Base-by-base conservation (phyloP, 2,888 invertebrate genomes). In the Endomychus coccineus region DNA sequence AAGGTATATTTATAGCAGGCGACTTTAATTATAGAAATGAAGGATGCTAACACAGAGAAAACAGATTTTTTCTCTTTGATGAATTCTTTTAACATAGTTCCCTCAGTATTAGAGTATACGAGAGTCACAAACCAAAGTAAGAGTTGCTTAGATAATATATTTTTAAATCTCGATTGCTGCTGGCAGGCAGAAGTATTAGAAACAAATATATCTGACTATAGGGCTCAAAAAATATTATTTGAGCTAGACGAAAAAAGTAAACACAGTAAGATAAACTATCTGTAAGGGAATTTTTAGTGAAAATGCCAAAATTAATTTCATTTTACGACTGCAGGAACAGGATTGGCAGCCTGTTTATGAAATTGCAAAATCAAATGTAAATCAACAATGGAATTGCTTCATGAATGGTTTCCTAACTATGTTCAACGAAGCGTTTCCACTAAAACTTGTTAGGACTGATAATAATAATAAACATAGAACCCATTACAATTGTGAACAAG, bases 81-180 rank as follows among this genome's bases (percentile, higher is more conserved):
- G 11, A 28, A 2, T 5, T 28, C 28, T 11, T 16, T 28, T 17
- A 28, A 28, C 12, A 16, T 28, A n/a, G n/a, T n/a, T n/a, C 28
- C 9, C 10, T 11, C 28, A 10, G 12, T 28, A 7, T 28, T 28
- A n/a, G 28, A 28, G 7, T 17, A 28, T 16, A 28, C 28, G 11
- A 28, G 28, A 16, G 17, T 28, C 10, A 28, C 28, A 7, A 16
- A n/a, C n/a, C n/a, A n/a, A n/a, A n/a, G n/a, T 6, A 2, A 28
- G 5, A 5, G 11, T 17, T 15, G 27, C 11, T n/a, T 27, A n/a
- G 27, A 27, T 6, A 27, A 27, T 10, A 16, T 28, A 12, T 28
- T 28, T 7, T n/a, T n/a, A n/a, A n/a, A n/a, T n/a, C n/a, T n/a
- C n/a, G n/a, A n/a, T n/a, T n/a, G n/a, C n/a, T n/a, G n/a, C n/a